phyloP scores from a whole-genome alignment of 2,888 invertebrate genomes.

The Drosophila ochracea region DNA sequence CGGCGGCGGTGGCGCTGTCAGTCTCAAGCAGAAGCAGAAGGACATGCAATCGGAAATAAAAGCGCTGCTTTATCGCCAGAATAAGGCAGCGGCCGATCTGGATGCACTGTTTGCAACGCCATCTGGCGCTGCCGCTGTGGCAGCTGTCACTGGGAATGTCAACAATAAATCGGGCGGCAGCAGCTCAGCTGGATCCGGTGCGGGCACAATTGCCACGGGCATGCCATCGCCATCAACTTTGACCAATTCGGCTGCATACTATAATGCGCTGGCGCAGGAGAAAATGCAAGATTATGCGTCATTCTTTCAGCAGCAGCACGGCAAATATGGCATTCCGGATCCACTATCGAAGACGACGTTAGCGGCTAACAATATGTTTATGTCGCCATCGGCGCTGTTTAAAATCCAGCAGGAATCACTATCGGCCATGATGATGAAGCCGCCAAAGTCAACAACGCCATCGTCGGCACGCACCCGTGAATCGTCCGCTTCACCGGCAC shows the following conservation, averaged over 20 bases:
- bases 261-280: slow-evolving; percentile 84
- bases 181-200: slow-evolving; percentile 32
- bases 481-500: slow-evolving; percentile 83
- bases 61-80: slow-evolving; percentile 83
- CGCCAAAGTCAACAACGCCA: slow-evolving; percentile 85
- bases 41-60: slow-evolving; percentile 82
- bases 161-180: slow-evolving; percentile 56
- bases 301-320: slow-evolving; percentile 85
- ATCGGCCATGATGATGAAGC: slow-evolving; percentile 87
- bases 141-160: slow-evolving; percentile 43
- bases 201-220: slow-evolving; percentile 33
- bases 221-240: slow-evolving; percentile 71
- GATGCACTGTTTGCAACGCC: slow-evolving; percentile 83
- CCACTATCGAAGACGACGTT: slow-evolving; percentile 91
- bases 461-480: slow-evolving; percentile 84
- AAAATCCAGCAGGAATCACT: slow-evolving; percentile 88
- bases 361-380: slow-evolving; percentile 92
- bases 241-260: slow-evolving; percentile 82
- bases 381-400: slow-evolving; percentile 89
- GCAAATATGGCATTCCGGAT: slow-evolving; percentile 88
- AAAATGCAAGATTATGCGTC: slow-evolving; percentile 86
- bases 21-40: slow-evolving; percentile 74
- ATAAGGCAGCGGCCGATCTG: slow-evolving; percentile 83
- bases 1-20: slow-evolving; percentile 44
- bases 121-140: slow-evolving; percentile 63